phyloP scores from a whole-genome alignment of 1,140 invertebrate genomes.

The Globodera rostochiensis region DNA sequence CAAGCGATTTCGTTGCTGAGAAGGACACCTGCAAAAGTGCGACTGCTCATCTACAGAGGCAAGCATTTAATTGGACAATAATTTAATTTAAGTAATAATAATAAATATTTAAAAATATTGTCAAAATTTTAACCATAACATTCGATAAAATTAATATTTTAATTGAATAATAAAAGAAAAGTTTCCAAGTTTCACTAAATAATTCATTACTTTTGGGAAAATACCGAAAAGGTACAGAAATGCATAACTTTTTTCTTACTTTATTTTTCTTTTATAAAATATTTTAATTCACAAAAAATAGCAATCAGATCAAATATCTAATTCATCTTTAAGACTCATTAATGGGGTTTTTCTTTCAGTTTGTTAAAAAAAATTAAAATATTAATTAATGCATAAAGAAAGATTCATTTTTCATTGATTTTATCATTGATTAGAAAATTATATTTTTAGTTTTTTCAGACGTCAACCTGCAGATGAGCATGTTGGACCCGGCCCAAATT shows the following conservation, averaged over 20 bases:
- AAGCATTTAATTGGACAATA: not conserved
- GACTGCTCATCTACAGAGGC: constrained; percentile 80
- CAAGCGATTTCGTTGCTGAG: constrained; percentile 75
- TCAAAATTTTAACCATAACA: not conserved
- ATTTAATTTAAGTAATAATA: not conserved
- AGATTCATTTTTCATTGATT: too few species aligned
- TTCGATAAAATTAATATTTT: not conserved
- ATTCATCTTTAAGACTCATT: too few species aligned
- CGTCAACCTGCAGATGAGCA: constrained; percentile 71
- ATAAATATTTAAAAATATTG: not conserved
- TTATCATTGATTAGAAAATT: too few species aligned
- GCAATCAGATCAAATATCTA: not conserved
- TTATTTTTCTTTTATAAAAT: too few species aligned
- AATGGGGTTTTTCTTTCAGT: too few species aligned
- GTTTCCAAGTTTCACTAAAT: not conserved
- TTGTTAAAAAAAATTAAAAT: too few species aligned
- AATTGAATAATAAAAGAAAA: too few species aligned
- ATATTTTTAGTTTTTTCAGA: constrained; percentile 67
- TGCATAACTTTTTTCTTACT: not conserved
- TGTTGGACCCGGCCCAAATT: constrained; percentile 68
- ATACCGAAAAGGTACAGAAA: not conserved
- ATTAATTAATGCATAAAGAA: too few species aligned
- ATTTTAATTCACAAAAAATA: too few species aligned
- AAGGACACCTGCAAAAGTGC: constrained; percentile 76
- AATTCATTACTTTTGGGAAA: not conserved